Conservation (phyloP, 2,113 vertebrate genomes). For the Nothocercus nigrocapillus region DNA sequence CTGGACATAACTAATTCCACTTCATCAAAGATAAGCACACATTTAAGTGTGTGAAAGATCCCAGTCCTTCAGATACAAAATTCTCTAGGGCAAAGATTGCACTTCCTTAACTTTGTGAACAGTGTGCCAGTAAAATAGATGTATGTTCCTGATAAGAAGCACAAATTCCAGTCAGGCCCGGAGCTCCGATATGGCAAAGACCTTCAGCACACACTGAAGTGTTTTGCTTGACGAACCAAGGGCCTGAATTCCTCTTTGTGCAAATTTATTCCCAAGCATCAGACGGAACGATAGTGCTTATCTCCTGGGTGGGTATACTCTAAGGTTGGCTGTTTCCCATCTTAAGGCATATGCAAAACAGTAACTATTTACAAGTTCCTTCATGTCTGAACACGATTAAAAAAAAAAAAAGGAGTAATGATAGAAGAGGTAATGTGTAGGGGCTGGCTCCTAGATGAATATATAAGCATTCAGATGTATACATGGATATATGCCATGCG, state of each 20-base stretch:
- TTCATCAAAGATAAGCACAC: no score
- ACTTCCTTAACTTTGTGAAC: background rate
- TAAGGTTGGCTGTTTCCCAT: background rate
- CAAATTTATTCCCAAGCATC: background rate
- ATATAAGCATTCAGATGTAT: no score
- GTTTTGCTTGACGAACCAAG: background rate
- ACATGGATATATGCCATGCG: no score
- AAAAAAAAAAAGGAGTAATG: no score
- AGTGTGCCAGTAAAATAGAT: background rate
- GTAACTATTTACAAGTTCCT: background rate
- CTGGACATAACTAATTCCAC: background rate
- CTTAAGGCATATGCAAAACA: no score
- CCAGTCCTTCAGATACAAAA: no score
- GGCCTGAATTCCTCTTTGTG: background rate
- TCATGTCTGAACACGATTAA: background rate
- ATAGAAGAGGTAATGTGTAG: background rate
- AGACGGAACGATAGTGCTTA: background rate
- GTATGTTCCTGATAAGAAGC: background rate
- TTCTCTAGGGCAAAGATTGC: no score
- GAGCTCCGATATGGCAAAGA: rapidly evolving
- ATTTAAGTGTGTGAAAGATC: rapidly evolving
- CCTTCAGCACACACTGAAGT: background rate
- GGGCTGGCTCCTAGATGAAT: background rate
- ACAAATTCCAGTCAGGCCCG: background rate
- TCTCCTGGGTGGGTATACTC: background rate